Percentiles rank a stretch among this genome's conserved stretches.
Evolutionary conservation across 2,797 vertebrate species (phyloP).

Genomic region (Sebastes dallii): DNA sequence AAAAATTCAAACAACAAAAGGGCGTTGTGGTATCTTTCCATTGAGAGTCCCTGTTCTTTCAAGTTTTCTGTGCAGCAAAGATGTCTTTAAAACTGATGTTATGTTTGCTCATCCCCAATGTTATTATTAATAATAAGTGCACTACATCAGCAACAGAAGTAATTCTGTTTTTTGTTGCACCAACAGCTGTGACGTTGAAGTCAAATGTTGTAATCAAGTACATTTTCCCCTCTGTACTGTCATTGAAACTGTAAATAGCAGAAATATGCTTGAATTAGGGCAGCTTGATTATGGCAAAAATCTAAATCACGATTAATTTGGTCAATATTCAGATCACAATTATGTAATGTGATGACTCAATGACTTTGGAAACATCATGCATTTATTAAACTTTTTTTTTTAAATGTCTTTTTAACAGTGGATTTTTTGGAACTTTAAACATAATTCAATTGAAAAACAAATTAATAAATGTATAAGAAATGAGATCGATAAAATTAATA

Average conservation of each 20-base stretch:
- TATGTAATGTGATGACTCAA: too few species aligned
- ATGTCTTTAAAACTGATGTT: neutral
- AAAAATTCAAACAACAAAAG: constrained; percentile 2
- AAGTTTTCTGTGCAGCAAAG: neutral
- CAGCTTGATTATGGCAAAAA: too few species aligned
- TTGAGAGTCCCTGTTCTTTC: neutral
- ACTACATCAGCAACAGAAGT: neutral
- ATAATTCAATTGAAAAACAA: too few species aligned
- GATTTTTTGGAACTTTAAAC: too few species aligned
- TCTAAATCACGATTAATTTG: fast-evolving
- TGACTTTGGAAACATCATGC: too few species aligned
- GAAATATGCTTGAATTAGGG: neutral
- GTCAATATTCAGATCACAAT: too few species aligned
- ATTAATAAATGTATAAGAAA: too few species aligned
- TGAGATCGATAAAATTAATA: fast-evolving
- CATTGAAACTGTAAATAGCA: neutral
- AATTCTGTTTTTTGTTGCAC: neutral
- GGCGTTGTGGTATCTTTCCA: neutral
- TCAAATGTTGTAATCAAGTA: neutral
- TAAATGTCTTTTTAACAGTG: too few species aligned
- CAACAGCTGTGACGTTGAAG: neutral
- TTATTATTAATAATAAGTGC: neutral
- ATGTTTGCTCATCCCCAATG: neutral
- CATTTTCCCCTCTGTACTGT: neutral
- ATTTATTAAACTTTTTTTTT: too few species aligned